Percentiles rank a stretch among this genome's conserved stretches.
phyloP scores from a whole-genome alignment of 2,113 vertebrate species.

The Catagonus wagneri region DNA sequence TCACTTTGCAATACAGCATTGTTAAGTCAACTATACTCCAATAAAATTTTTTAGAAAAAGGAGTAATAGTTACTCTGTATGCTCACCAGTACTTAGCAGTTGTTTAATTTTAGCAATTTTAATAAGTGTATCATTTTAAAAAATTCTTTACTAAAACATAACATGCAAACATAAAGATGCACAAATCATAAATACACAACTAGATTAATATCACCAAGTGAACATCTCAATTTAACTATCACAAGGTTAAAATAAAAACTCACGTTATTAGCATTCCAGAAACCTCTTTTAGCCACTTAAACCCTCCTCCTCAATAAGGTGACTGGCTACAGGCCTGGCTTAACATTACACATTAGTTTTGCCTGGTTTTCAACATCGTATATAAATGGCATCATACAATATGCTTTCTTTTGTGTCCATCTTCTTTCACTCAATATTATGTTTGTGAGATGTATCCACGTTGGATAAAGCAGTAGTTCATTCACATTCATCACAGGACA shows the following conservation, averaged over 20 bases:
- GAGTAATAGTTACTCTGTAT: neutral
- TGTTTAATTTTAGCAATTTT: conserved; percentile 37
- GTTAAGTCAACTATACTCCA: too few species aligned
- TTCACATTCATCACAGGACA: neutral
- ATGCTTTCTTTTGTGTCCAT: neutral
- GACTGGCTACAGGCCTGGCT: neutral
- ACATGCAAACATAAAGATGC: neutral
- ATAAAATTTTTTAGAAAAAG: neutral
- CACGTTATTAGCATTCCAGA: neutral
- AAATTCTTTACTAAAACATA: conserved; percentile 30
- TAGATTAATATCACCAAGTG: conserved; percentile 8
- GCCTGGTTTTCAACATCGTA: neutral
- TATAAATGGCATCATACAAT: neutral
- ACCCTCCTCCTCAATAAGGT: neutral
- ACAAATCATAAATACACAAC: conserved; percentile 8
- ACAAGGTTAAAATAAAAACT: neutral
- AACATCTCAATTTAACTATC: neutral
- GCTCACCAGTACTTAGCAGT: neutral
- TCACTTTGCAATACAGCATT: too few species aligned
- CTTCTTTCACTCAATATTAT: neutral
- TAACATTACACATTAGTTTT: conserved; percentile 15
- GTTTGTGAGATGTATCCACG: neutral
- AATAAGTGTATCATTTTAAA: neutral
- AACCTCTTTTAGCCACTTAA: neutral
- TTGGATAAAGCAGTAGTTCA: neutral